phyloP scores from a whole-genome alignment of 2,888 invertebrate genomes.

The Eustalomyia histrio region DNA sequence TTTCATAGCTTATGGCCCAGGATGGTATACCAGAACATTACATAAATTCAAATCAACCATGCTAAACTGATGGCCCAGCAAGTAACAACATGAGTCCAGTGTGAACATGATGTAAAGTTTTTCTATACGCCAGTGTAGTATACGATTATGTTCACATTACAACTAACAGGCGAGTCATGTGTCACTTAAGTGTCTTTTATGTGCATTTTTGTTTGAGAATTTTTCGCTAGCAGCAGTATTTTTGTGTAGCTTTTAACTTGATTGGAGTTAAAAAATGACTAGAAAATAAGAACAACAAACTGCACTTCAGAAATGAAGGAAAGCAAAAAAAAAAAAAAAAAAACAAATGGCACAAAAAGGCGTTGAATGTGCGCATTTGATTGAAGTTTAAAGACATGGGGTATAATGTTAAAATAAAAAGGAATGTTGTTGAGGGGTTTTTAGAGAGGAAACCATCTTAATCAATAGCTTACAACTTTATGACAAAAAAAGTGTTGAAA shows the following conservation, averaged over 20 bases:
- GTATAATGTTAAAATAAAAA: neutral
- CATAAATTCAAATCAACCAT: too few relatives aligned
- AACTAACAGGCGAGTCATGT: constrained; percentile 46
- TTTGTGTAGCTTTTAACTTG: neutral
- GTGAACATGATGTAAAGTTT: neutral
- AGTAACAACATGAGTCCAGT: neutral
- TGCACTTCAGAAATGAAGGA: neutral
- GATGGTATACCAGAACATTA: too few relatives aligned
- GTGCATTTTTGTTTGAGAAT: neutral
- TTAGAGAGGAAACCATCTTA: neutral
- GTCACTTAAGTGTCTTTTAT: constrained; percentile 50
- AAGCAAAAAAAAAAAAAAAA: constrained; percentile 4
- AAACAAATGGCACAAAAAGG: constrained; percentile 31
- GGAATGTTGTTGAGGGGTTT: neutral
- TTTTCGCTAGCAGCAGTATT: constrained; percentile 23
- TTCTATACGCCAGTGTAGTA: neutral
- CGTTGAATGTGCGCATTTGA: constrained; percentile 43
- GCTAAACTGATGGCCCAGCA: too few relatives aligned
- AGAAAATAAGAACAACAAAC: neutral
- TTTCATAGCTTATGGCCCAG: too few relatives aligned
- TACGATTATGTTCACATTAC: constrained; percentile 36
- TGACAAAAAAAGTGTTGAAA: neutral
- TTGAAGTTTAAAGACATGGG: constrained; percentile 35
- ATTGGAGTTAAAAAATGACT: neutral
- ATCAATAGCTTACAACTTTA: neutral